Evolutionary conservation across 2,113 vertebrate genomes (phyloP).

Genomic region (Plectropomus leopardus): DNA sequence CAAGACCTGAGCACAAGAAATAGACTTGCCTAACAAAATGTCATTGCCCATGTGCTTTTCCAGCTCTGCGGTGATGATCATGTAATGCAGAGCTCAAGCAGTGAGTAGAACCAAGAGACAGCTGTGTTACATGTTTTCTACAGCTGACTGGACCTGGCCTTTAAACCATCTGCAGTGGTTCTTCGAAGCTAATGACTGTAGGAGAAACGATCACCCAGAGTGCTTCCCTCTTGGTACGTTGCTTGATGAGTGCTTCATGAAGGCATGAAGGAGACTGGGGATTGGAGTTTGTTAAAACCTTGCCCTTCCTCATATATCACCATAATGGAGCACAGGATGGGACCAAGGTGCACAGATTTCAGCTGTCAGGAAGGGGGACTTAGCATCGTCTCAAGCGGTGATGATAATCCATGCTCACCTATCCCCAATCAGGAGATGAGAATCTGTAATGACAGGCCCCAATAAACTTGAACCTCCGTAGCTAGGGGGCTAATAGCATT

Average conservation of each 20-base stretch:
- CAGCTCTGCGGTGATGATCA: constrained; percentile 1
- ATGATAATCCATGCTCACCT: constrained; percentile 64
- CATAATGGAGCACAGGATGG: constrained; percentile 42
- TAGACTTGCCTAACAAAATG: not conserved
- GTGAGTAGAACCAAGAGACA: constrained; percentile 34
- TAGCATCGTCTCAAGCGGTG: constrained; percentile 40
- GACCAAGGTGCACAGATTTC: constrained; percentile 54
- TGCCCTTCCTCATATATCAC: constrained; percentile 19
- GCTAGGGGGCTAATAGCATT: constrained; percentile 81
- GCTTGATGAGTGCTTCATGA: constrained; percentile 48
- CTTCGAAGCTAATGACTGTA: constrained; percentile 45
- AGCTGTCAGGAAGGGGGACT: constrained; percentile 40
- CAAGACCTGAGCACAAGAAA: not conserved
- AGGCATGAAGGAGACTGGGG: constrained; percentile 31
- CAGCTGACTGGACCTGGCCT: constrained; percentile 60
- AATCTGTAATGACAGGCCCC: constrained; percentile 77
- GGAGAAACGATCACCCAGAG: constrained; percentile 49
- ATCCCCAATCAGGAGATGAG: constrained; percentile 65
- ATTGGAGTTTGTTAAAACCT: constrained; percentile 25
- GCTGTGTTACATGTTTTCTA: constrained; percentile 45
- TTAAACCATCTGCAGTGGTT: constrained; percentile 50
- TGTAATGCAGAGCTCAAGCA: constrained; percentile 34
- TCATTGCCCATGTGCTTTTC: constrained; percentile 1
- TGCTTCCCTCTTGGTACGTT: constrained; percentile 28
- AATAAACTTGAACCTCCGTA: constrained; percentile 76